Evolutionary conservation across 2,113 vertebrate genomes (phyloP), one percentile per base, ranked within the genome.

Genomic region (Eurypyga helias): DNA sequence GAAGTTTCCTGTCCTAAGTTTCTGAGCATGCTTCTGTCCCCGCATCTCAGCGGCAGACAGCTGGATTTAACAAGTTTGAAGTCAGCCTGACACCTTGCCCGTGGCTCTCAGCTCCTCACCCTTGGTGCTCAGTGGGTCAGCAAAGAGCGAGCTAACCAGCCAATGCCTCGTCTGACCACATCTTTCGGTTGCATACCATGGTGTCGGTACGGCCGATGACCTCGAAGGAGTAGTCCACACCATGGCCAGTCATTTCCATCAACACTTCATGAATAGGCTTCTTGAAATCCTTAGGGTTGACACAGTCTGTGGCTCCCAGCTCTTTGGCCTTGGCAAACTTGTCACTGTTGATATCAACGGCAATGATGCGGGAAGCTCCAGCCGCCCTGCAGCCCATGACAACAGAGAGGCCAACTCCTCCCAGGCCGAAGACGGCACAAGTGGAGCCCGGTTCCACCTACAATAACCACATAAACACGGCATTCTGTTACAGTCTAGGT

Each of bases 301-400:
- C 49, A 17, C 98, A 99, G 13, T 99, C 98, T 0, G 98, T 99
- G 62, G 98, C 99, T 88, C 99, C 99, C n/a, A 99, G 94, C 72
- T 93, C 85, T 48, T 49, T 96, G 89, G 99, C 99, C 69, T 97
- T 98, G 60, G 97, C 65, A 94, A 98, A 99, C 94, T 99, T 99
- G 33, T 95, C 76, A 0, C 28, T 96, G 3, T 99, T 99, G 96
- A 98, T 96, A 54, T 99, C 99, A 9, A 99, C 17, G 0, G 65
- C 99, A 52, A 99, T 99, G 98, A 99, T 99, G 87, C 98, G 98
- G 82, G 98, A 98, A 58, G 99, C 99, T 54, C 99, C 99, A 0
- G 99, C 99, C 0, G 9, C 97, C 94, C 99, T 99, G 96, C 99
- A 99, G 76, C 99, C 99, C 43, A 99, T 99, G 55, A 99, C 8